phyloP scores from a whole-genome alignment of 2,797 vertebrate genomes.

The Antrozous pallidus region DNA sequence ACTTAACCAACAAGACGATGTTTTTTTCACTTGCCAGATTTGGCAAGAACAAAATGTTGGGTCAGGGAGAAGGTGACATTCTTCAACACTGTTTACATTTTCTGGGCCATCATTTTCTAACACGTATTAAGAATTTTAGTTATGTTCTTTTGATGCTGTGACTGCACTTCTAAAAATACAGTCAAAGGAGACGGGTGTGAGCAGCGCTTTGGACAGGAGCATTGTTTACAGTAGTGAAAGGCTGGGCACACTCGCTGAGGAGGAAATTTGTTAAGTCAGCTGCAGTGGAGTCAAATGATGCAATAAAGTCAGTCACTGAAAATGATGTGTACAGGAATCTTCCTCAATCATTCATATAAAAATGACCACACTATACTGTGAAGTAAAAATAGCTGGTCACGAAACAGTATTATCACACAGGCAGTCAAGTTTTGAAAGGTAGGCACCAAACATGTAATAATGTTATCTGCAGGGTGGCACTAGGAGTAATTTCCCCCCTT shows the following conservation, averaged over 20 bases:
- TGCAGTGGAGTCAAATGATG: neutral
- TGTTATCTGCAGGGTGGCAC: neutral
- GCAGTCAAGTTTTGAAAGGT: neutral
- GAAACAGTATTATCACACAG: neutral
- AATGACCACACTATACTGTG: neutral
- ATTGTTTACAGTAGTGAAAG: neutral
- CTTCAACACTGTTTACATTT: neutral
- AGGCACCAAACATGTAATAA: neutral
- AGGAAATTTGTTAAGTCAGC: neutral
- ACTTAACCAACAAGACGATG: neutral
- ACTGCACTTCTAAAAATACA: neutral
- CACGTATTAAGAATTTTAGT: neutral
- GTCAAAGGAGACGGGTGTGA: neutral
- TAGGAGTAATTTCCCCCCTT: neutral
- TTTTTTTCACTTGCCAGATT: neutral
- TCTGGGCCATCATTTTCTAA: neutral
- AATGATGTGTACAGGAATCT: neutral
- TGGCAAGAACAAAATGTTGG: neutral
- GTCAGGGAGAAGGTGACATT: neutral
- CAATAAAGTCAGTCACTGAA: neutral
- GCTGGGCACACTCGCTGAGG: neutral
- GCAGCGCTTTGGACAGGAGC: neutral
- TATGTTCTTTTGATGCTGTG: neutral
- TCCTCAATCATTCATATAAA: neutral
- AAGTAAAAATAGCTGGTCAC: neutral